Evolutionary conservation across 2,888 invertebrate species (phyloP), one percentile per base, ranked within the genome.

Genomic region (Caradrina clavipalpis): DNA sequence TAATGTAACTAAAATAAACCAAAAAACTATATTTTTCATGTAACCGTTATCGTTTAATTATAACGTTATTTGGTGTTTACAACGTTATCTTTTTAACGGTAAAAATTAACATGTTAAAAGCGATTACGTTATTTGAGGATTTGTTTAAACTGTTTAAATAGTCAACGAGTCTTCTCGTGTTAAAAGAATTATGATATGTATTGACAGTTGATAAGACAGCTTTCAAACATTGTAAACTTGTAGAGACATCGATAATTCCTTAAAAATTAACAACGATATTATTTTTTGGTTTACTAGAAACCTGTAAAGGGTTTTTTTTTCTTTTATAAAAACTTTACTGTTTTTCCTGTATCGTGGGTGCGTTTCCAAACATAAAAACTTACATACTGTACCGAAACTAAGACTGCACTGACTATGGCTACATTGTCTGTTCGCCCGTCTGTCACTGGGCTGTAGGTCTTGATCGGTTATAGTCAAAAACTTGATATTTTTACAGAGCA

Each of bases 31-130:
- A 59, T 49, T 13, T 4, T 19, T 21, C 19, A 10, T 31, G 0
- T 62, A 74, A 19, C 31, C 22, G 35, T 56, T 71, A 45, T 57
- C 17, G 54, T 8, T 7, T 71, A 55, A 39, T 57, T 72, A 50
- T 47, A 8, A 57, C 69, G 19, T 76, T 57, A 67, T 51, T 72
- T 72, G 19, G 13, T 26, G 39, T 15, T 54, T 2, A 69, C 39
- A 57, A 42, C 47, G 39, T 72, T 72, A 69, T 53, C 56, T 45
- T 22, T 5, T 1, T n/a, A 35, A 31, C 47, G 21, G 45, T 68
- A 51, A 72, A 56, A 68, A n/a, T 56, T 56, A n/a, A 57, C 21
- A n/a, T 17, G 56, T 76, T 51, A 3, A 56, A 56, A 50, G 39
- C 11, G 45, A 53, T 76, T 13, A 31, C 42, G 10, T 57, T 75